Percentiles rank a stretch among this genome's conserved stretches.
Conservation (phyloP, 1,140 invertebrate genomes). For the Patella vulgata region DNA sequence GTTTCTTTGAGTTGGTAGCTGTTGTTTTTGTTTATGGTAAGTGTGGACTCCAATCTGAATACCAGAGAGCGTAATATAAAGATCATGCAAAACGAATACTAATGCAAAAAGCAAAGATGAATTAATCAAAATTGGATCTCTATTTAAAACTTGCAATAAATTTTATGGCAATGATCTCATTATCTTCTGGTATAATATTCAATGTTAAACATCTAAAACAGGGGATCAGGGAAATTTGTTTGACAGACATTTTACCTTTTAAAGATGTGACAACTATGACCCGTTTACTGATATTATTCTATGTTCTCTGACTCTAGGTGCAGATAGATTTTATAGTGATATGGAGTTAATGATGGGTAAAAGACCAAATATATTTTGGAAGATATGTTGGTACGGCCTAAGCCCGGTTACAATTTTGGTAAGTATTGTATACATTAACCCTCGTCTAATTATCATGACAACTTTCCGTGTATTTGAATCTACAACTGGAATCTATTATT, state of each 20-base stretch:
- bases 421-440: constrained; percentile 23
- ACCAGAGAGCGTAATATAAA: not conserved
- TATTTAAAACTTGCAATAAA: not conserved
- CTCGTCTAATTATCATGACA: not conserved
- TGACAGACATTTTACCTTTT: too few species aligned
- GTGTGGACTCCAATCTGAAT: constrained; percentile 1
- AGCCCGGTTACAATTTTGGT: constrained; percentile 50
- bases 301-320: too few species aligned
- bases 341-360: constrained; percentile 52
- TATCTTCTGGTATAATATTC: not conserved
- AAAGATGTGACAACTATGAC: too few species aligned
- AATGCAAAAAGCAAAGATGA: not conserved
- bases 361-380: constrained; percentile 46
- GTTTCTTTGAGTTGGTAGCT: constrained; percentile 49
- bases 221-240: too few species aligned
- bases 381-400: constrained; percentile 51
- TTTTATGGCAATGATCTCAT: not conserved
- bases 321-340: constrained; percentile 48
- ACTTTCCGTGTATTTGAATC: not conserved
- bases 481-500: not conserved
- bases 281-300: too few species aligned
- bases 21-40: constrained; percentile 53
- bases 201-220: too few species aligned
- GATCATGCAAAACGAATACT: not conserved
- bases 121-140: not conserved